Evolutionary conservation across 2,113 vertebrate species (phyloP), one percentile per base, ranked within the genome.

Genomic region (Morone saxatilis): DNA sequence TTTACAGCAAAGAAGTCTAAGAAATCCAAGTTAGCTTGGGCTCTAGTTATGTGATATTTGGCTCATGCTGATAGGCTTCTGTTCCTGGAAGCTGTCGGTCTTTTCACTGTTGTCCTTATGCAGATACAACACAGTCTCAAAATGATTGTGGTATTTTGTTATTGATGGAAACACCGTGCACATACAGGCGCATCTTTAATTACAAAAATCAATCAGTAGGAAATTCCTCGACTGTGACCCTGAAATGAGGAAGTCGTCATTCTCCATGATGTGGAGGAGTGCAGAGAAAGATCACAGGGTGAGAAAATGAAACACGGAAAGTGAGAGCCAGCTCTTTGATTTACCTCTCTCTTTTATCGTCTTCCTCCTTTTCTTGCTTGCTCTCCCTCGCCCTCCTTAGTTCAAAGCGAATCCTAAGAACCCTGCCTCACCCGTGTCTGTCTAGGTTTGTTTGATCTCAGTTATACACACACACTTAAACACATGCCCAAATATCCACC

Each of bases 371-470:
- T 47, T 68, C 45, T 56, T 2, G 17, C 65, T 78, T n/a, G 12
- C 74, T 31, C 56, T 74, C 48, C 56, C 59, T 68, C 69, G 72
- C 73, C 87, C 31, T 75, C 66, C 45, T 69, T 54, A 47, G 81
- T 90, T 93, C 89, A 90, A 91, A 90, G 88, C 31, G 13, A 71
- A 87, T 72, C 69, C 76, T 65, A 54, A 53, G 82, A 81, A 79
- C 74, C 70, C 31, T 78, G 76, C 70, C 53, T 86, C 70, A 62
- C 51, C 69, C 7, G 1, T 76, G 66, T 86, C 71, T 84, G 51
- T 71, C 78, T 76, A 59, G 40, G 73, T 54, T 67, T 88, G 86
- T 91, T 92, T 91, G 78, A 91, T 91, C 72, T 81, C 4, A 16
- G 40, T 20, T 12, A 38, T 6, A 56, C 57, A 16, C 65, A 45